Conservation (phyloP, 2,113 vertebrate species). For the Xyliphius kryptos region DNA sequence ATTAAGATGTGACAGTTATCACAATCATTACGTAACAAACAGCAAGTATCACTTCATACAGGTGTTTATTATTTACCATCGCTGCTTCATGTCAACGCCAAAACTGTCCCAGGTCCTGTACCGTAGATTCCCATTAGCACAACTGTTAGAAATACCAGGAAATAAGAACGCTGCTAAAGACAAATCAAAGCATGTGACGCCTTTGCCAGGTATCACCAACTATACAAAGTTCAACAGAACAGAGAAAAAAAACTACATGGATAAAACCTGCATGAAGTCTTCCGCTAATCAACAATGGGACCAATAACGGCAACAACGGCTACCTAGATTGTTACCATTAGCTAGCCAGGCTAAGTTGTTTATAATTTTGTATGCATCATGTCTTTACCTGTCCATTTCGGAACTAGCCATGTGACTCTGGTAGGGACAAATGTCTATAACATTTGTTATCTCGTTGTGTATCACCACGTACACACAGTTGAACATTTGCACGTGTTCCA, state of each 20-base stretch:
- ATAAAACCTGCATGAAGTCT: too few relatives aligned
- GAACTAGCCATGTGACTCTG: too few relatives aligned
- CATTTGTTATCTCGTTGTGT: too few relatives aligned
- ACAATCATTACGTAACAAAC: constrained; percentile 8
- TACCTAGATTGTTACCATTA: too few relatives aligned
- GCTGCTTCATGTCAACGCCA: background rate
- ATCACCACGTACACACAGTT: background rate
- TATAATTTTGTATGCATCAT: too few relatives aligned
- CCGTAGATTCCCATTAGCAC: background rate
- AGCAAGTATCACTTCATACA: background rate
- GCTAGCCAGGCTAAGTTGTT: too few relatives aligned
- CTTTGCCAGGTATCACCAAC: too few relatives aligned
- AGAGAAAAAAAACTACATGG: too few relatives aligned
- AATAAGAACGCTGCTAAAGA: background rate
- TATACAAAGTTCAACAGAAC: background rate
- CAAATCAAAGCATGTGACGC: background rate
- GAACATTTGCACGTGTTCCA: background rate
- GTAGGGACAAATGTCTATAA: too few relatives aligned
- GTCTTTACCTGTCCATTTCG: too few relatives aligned
- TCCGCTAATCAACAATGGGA: too few relatives aligned
- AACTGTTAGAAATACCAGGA: background rate
- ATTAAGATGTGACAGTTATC: background rate
- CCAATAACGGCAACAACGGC: too few relatives aligned
- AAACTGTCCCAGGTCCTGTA: background rate
- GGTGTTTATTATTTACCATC: background rate